Conservation (phyloP, 2,888 invertebrate genomes). For the Drosophila subquinaria region DNA sequence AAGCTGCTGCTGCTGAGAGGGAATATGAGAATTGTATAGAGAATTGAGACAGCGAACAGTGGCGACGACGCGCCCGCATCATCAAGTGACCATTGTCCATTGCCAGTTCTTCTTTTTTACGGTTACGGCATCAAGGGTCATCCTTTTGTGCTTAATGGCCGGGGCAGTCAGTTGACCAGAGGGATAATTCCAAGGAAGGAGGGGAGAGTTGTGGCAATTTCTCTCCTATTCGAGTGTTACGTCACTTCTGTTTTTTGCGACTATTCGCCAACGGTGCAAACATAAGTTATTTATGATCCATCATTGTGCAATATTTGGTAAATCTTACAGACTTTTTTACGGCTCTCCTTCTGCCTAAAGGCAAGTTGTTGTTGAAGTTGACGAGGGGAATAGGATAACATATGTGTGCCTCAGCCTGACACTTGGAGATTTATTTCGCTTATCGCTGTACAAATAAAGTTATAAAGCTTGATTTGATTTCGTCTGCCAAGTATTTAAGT, state of each 20-base stretch:
- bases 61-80: conserved; percentile 75
- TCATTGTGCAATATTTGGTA: conserved; percentile 82
- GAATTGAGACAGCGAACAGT: conserved; percentile 15
- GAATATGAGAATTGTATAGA: conserved; percentile 46
- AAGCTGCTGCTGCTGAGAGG: conserved; percentile 30
- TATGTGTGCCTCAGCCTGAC: conserved; percentile 70
- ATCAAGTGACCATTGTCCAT: conserved; percentile 81
- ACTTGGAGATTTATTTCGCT: conserved; percentile 79
- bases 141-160: conserved; percentile 80
- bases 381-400: conserved; percentile 15
- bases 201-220: conserved; percentile 5
- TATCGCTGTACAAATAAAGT: conserved; percentile 74
- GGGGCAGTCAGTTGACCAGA: conserved; percentile 50
- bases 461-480: conserved; percentile 74
- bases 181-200: neutral
- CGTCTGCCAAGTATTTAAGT: conserved; percentile 47
- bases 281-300: conserved; percentile 84
- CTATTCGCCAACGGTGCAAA: conserved; percentile 48
- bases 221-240: conserved; percentile 63
- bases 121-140: conserved; percentile 82
- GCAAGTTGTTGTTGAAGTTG: conserved; percentile 52
- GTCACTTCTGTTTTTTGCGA: conserved; percentile 58
- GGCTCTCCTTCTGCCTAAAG: conserved; percentile 23
- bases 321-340: conserved; percentile 78
- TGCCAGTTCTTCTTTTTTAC: conserved; percentile 74